phyloP scores from a whole-genome alignment of 1,140 invertebrate species.

The Drosophila pachea region DNA sequence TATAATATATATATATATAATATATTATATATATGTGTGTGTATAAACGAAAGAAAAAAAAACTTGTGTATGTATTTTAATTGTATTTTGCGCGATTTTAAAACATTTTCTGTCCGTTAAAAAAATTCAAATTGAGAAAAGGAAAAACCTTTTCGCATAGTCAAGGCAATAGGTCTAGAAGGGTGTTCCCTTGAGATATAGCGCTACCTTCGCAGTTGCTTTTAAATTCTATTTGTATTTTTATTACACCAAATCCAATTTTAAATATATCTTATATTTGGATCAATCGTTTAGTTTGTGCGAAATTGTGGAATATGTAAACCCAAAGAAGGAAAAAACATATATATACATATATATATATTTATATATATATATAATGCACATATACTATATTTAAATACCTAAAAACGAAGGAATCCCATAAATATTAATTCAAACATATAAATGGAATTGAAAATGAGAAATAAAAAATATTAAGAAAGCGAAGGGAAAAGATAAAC shows the following conservation, averaged over 20 bases:
- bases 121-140: slow-evolving; percentile 10
- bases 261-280: no score
- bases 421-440: slow-evolving; percentile 11
- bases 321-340: background rate
- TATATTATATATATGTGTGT: slow-evolving; percentile 1
- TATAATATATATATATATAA: background rate
- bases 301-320: no score
- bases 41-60: background rate
- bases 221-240: no score
- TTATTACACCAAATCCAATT: no score
- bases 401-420: slow-evolving; percentile 4
- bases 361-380: background rate
- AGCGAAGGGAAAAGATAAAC: slow-evolving; percentile 9
- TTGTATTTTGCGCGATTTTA: slow-evolving; percentile 41
- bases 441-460: slow-evolving; percentile 41
- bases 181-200: no score
- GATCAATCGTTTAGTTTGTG: no score
- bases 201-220: no score
- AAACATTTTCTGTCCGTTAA: slow-evolving; percentile 27
- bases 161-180: no score
- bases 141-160: slow-evolving; percentile 4
- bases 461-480: slow-evolving; percentile 6
- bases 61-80: slow-evolving; percentile 48
- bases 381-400: slow-evolving; percentile 14
- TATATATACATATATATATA: background rate